These are phyloP conservation scores for Phyllotreta striolata DNA, from an alignment of 2,888 invertebrate species.

Conservation along the genomic window DNA sequence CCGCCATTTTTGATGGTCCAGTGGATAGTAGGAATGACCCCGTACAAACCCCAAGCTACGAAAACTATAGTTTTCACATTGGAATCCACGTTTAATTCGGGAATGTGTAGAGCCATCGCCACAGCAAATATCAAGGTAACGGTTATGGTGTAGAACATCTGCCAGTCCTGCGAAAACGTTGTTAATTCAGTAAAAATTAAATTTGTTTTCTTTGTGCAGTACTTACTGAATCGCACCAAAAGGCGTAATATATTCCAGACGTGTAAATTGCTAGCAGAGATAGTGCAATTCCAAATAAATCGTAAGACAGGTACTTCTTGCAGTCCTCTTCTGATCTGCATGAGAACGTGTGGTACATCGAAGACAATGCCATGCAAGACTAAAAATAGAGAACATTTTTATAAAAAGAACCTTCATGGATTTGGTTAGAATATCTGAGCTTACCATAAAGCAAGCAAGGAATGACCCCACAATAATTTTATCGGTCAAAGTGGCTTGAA, in stretches of 20 bases:
- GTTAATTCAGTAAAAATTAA: not conserved
- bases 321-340: constrained; percentile 90
- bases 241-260: constrained; percentile 95
- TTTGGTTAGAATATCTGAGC: constrained; percentile 3
- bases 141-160: constrained; percentile 82
- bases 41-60: constrained; percentile 88
- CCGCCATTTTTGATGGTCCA: constrained; percentile 93
- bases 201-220: constrained; percentile 4
- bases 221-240: constrained; percentile 91
- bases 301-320: constrained; percentile 86
- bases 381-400: constrained; percentile 64
- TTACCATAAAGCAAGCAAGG: constrained; percentile 87
- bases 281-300: constrained; percentile 91
- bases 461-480: constrained; percentile 85
- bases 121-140: constrained; percentile 81
- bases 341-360: constrained; percentile 93
- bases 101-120: constrained; percentile 83
- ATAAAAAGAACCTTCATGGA: too few relatives aligned
- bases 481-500: constrained; percentile 81
- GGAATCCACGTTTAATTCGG: constrained; percentile 73
- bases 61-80: constrained; percentile 81
- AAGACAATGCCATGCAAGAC: constrained; percentile 92
- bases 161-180: constrained; percentile 69
- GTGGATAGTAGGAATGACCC: constrained; percentile 89
- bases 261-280: constrained; percentile 94